Base-by-base conservation (phyloP, 2,113 vertebrate genomes). In the Illadopsis cleaveri region DNA sequence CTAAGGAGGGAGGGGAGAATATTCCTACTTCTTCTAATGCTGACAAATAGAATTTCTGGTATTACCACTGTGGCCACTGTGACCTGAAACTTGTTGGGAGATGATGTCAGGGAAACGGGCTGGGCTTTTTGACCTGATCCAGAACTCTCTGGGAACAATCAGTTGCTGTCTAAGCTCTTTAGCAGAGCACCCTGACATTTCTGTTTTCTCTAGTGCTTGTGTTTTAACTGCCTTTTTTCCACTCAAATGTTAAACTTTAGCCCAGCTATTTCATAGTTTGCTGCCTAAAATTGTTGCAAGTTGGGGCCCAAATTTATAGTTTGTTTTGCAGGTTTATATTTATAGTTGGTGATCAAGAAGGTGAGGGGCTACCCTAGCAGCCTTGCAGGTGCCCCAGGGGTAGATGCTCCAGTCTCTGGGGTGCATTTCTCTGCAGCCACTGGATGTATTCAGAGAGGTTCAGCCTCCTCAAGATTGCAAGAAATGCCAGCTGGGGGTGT, bases 321-420 rank as follows among this genome's bases (percentile, higher is more conserved):
- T 53, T 28, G 23, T 64, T 28, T 53, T 53, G 19, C 58, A 64
- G n/a, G 11, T 44, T 42, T 56, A 6, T 40, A 71, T 53, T 24
- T 50, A 4, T 54, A 16, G 10, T 1, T 20, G 17, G 15, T n/a
- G 44, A 38, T 37, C 2, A 14, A 60, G 62, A 44, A 45, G 70
- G 45, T 45, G 71, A 79, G 35, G 33, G 8, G 7, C 33, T 45
- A 30, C 3, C 27, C 25, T 33, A 33, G 47, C 31, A 53, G 27
- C 51, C 51, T 44, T 75, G 65, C 28, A 30, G 31, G n/a, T 19
- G 0, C n/a, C 56, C 31, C 19, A 20, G 6, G 23, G n/a, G 19
- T 10, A 22, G n/a, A 13, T 2, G 9, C 37, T 57, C 4, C 12
- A 1, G 19, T 33, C 58, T 38, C 1, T 9, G 19, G 38, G n/a